Base-by-base conservation (phyloP, 2,888 invertebrate genomes). In the Cremastobaeus sp. region DNA sequence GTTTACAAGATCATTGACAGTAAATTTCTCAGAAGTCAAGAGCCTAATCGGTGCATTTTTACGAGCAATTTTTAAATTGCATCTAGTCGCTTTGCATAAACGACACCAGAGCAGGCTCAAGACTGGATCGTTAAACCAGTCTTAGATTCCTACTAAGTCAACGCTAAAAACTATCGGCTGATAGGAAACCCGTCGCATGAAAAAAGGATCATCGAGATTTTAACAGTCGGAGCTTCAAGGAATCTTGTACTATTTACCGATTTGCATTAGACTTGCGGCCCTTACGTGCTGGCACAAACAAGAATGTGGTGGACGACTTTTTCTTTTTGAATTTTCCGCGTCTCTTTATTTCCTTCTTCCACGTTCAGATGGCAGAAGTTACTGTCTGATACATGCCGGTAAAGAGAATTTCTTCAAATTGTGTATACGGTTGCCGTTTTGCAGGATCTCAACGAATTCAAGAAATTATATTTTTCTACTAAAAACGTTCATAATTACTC, bases 91-190 rank as follows among this genome's bases (percentile, higher is more conserved):
- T 75, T 73, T 76, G 71, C 77, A 77, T 76, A 64, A 77, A 74
- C 70, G 62, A 54, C 35, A 59, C 41, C 62, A 39, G 18, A 60
- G 54, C 70, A 37, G 57, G 74, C 59, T 66, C 50, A 34, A 43
- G 64, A 60, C 65, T 47, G 74, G 76, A 78, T 78, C 68, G 76
- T 74, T 74, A 81, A 83, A 82, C 82, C 81, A 77, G 81, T 82
- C 80, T 81, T 81, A 81, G 78, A 81, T 81, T 79, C 80, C 72
- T 64, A 77, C 76, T 75, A 73, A 77, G 71, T 69, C 65, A 60
- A 50, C 34, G 65, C 60, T 59, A 76, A 78, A 77, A 79, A 80
- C 79, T 68, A 72, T 62, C 65, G 59, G 62, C 52, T 62, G 76
- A 75, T 75, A 76, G 76, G 77, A 81, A 81, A 81, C 81, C 77